Percentiles rank a stretch among this genome's conserved stretches.
These are phyloP conservation scores for Cephalopterus ornatus DNA, from an alignment of 2,113 vertebrate species.

Conservation along the genomic window DNA sequence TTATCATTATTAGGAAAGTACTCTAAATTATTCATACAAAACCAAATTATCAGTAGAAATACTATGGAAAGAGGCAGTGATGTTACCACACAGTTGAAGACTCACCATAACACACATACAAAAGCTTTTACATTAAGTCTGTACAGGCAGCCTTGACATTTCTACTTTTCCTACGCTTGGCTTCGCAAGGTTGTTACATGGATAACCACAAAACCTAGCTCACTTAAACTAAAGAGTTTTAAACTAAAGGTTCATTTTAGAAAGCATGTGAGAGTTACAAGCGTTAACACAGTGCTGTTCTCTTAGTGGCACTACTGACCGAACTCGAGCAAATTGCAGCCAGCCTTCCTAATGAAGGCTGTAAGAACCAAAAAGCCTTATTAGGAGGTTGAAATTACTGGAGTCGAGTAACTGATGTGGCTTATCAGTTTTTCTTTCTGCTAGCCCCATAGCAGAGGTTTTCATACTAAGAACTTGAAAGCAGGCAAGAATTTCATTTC, in stretches of 20 bases:
- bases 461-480: background rate
- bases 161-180: background rate
- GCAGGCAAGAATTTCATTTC: background rate
- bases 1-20: background rate
- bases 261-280: background rate
- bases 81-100: background rate
- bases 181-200: background rate
- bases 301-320: background rate
- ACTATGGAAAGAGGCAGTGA: constrained; percentile 4
- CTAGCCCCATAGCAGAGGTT: background rate
- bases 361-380: background rate
- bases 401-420: background rate
- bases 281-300: background rate
- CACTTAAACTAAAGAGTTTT: background rate
- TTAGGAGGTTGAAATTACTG: background rate
- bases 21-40: background rate
- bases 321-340: background rate
- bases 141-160: background rate
- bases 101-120: background rate
- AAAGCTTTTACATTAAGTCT: background rate
- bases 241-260: background rate
- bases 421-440: background rate
- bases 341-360: background rate
- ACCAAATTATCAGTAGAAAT: background rate
- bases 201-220: background rate